These are phyloP conservation scores for Paelopatides confundens DNA, from an alignment of 53 echinoderm and acorn worm species.

Conservation along the genomic window DNA sequence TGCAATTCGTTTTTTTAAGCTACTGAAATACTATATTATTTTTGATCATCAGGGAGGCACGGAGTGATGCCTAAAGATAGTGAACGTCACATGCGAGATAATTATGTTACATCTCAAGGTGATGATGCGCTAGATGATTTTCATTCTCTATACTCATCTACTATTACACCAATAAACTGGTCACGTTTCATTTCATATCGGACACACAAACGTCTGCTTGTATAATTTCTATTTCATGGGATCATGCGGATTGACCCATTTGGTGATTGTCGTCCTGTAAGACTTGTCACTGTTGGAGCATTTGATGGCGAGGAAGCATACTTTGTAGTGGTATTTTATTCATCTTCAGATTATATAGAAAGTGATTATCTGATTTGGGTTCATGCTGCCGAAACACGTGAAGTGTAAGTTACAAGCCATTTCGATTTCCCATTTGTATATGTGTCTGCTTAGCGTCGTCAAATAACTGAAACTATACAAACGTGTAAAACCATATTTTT, in stretches of 20 bases:
- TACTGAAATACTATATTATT: conserved; percentile 51
- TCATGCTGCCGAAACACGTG: conserved; percentile 40
- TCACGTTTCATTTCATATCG: conserved; percentile 34
- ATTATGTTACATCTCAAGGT: background rate
- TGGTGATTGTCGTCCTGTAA: background rate
- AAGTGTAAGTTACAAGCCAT: no score
- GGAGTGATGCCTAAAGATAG: conserved; percentile 50
- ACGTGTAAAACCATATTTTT: conserved; percentile 38
- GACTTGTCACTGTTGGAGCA: conserved; percentile 3
- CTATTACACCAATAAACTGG: conserved; percentile 37
- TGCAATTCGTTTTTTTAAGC: conserved; percentile 32
- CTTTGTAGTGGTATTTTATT: background rate
- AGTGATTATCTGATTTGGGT: background rate
- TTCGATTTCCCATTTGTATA: no score
- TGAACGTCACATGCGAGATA: conserved; percentile 51
- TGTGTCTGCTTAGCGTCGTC: no score
- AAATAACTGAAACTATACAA: no score
- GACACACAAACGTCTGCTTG: conserved; percentile 19
- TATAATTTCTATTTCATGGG: background rate
- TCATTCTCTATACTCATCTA: conserved; percentile 5
- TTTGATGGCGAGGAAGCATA: background rate
- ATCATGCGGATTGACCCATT: background rate
- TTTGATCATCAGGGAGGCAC: conserved; percentile 62
- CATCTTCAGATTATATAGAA: conserved; percentile 10
- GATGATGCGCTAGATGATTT: background rate